Evolutionary conservation across 2,113 vertebrate genomes (phyloP).

Genomic region (Aythya baeri): DNA sequence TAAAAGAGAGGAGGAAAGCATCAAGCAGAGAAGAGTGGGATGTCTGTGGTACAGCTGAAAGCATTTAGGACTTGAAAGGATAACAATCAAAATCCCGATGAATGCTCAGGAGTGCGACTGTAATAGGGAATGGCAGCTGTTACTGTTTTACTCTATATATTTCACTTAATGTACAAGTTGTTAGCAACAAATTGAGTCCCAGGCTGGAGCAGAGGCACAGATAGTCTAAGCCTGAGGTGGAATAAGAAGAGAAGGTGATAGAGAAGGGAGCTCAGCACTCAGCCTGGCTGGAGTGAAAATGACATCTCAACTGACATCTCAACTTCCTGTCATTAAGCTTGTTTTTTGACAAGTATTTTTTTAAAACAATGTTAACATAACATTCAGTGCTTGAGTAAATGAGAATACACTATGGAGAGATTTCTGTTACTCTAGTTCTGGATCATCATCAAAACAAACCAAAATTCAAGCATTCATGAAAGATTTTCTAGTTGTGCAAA

Average conservation of each 20-base stretch:
- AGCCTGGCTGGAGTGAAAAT: not conserved
- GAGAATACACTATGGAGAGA: not conserved
- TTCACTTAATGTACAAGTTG: not conserved
- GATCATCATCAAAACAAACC: not conserved
- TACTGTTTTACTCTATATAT: not conserved
- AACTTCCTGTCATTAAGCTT: not conserved
- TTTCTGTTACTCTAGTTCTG: not conserved
- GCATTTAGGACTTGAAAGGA: not conserved
- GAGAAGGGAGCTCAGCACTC: not conserved
- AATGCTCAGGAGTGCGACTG: not conserved
- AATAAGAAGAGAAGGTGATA: not conserved
- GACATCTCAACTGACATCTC: not conserved
- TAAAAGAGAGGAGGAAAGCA: not conserved
- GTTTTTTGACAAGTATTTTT: not conserved
- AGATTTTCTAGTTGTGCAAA: not conserved
- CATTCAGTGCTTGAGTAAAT: not conserved
- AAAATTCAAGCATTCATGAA: not conserved
- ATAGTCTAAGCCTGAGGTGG: not conserved
- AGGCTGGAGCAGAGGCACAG: not conserved
- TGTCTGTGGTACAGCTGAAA: not conserved
- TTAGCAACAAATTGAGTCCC: not conserved
- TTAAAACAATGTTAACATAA: not conserved
- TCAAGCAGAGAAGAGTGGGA: not conserved
- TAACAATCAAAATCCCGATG: not conserved
- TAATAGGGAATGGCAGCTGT: not conserved